A percentile compares a stretch with the other conserved stretches of the same genome.
phyloP scores from a whole-genome alignment of 2,888 invertebrate species.

The Agrotis puta region DNA sequence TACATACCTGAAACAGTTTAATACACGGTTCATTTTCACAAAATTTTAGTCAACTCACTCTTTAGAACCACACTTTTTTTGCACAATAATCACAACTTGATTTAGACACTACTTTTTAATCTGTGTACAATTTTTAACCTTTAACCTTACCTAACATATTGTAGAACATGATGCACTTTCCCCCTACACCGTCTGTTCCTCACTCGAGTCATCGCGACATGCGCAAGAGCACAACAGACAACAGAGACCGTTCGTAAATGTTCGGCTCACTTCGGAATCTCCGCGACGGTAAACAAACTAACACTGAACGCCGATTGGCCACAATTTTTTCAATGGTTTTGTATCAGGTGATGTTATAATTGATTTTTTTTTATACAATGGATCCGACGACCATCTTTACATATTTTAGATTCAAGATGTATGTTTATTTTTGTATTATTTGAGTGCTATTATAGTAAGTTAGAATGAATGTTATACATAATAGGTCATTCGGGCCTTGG shows the following conservation, averaged over 20 bases:
- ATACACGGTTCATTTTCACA: conserved; percentile 30
- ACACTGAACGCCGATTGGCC: conserved; percentile 47
- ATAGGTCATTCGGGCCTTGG: conserved; percentile 8
- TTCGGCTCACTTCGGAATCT: conserved; percentile 48
- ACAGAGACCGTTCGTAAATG: conserved; percentile 36
- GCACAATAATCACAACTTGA: conserved; percentile 4
- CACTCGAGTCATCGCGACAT: conserved; percentile 71
- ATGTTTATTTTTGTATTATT: conserved; percentile 22
- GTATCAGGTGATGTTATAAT: conserved; percentile 42
- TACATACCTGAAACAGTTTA: conserved; percentile 48
- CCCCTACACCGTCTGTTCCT: conserved; percentile 78
- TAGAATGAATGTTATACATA: conserved; percentile 16
- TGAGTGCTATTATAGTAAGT: conserved; percentile 5
- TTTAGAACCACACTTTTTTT: conserved; percentile 11
- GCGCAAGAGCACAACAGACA: conserved; percentile 47
- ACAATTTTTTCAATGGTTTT: conserved; percentile 46
- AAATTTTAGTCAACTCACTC: conserved; percentile 8
- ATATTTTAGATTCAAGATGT: conserved; percentile 23
- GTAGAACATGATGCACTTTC: conserved; percentile 82
- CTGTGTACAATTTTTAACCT: conserved; percentile 6
- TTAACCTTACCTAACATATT: conserved; percentile 80
- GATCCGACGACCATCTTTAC: conserved; percentile 12
- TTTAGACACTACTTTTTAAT: not conserved
- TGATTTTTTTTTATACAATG: conserved; percentile 29
- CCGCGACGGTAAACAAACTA: conserved; percentile 52